phyloP scores from a whole-genome alignment of 2,113 vertebrate species.

The Heterochromis multidens region DNA sequence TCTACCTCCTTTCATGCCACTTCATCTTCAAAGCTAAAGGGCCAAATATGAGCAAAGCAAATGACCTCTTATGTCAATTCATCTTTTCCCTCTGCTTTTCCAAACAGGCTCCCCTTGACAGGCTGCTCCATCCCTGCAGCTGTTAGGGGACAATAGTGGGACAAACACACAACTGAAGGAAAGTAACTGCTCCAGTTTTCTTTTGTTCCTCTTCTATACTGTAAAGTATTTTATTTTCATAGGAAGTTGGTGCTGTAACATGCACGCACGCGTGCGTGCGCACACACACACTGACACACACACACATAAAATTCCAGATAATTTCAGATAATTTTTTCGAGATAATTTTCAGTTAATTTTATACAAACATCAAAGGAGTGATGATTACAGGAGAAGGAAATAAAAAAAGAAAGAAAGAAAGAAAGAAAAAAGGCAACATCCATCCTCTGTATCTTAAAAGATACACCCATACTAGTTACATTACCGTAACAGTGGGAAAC shows the following conservation, averaged over 20 bases:
- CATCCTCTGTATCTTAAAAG: conserved; percentile 23
- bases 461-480: conserved; percentile 12
- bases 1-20: conserved; percentile 64
- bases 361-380: conserved; percentile 13
- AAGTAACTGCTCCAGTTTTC: not conserved
- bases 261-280: not conserved
- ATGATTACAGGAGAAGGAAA: not conserved
- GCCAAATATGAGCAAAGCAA: conserved; percentile 64
- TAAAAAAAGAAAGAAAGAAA: conserved; percentile 16
- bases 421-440: conserved; percentile 30
- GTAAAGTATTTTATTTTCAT: conserved; percentile 19
- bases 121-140: conserved; percentile 21
- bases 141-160: not conserved
- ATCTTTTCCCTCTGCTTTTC: conserved; percentile 43
- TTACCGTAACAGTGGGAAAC: conserved; percentile 65
- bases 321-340: too few species aligned
- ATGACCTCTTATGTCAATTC: conserved; percentile 70
- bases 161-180: not conserved
- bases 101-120: conserved; percentile 30
- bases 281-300: not conserved
- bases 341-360: conserved; percentile 24
- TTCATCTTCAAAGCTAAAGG: conserved; percentile 64
- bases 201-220: not conserved
- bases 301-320: not conserved
- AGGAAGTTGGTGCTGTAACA: conserved; percentile 1